These are phyloP conservation scores for Benitochromis conjunctus DNA, from an alignment of 2,113 vertebrate species.

Conservation along the genomic window DNA sequence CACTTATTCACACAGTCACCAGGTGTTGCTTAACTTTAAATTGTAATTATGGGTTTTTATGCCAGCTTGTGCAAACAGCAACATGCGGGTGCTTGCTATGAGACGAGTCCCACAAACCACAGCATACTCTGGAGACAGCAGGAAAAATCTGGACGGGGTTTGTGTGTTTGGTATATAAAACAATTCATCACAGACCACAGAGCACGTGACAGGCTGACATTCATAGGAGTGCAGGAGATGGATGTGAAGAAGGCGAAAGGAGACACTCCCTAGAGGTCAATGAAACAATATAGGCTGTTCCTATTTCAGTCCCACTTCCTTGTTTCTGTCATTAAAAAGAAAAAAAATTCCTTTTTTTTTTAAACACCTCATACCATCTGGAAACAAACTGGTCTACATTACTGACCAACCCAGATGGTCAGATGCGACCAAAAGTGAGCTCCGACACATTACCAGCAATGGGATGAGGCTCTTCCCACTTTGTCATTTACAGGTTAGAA, in stretches of 20 bases:
- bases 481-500: constrained; percentile 29
- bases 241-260: background rate
- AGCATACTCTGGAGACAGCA: background rate
- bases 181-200: background rate
- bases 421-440: background rate
- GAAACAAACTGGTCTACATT: background rate
- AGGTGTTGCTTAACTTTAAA: background rate
- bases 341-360: background rate
- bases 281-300: background rate
- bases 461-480: background rate
- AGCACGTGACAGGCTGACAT: background rate
- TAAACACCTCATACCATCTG: background rate
- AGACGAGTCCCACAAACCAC: background rate
- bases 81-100: background rate
- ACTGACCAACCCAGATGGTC: background rate
- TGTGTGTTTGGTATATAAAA: background rate
- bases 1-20: background rate
- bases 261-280: background rate
- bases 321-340: background rate
- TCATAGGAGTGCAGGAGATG: background rate
- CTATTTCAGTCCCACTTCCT: background rate
- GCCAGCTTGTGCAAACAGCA: background rate
- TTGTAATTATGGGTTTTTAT: background rate
- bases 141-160: background rate
- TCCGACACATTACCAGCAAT: background rate